These are phyloP conservation scores for Myotis yumanensis DNA, from an alignment of 2,113 vertebrate species.

Conservation along the genomic window DNA sequence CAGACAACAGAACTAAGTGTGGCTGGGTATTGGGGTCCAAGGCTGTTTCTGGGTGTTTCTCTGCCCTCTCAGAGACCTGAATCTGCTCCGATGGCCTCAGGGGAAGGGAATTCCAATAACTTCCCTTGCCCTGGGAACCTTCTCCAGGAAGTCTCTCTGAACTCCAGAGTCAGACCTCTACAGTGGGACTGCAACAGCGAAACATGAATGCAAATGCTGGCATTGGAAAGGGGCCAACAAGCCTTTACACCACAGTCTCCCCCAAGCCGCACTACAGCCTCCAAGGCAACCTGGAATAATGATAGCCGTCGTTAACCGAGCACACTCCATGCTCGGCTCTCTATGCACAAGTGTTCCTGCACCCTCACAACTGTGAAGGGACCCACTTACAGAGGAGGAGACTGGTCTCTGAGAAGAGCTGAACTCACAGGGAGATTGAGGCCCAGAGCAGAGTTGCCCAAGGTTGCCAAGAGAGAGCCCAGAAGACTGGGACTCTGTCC, in stretches of 20 bases:
- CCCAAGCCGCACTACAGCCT: neutral
- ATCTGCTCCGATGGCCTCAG: neutral
- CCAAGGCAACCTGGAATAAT: fast-evolving
- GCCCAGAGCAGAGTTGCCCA: neutral
- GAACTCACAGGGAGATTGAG: neutral
- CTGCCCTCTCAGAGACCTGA: neutral
- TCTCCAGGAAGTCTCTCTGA: neutral
- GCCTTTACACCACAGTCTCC: neutral
- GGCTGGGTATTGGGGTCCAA: neutral
- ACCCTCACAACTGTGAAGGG: fast-evolving
- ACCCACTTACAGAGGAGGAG: neutral
- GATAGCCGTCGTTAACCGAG: neutral
- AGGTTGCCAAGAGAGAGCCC: neutral
- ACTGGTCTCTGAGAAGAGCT: neutral
- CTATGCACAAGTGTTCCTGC: fast-evolving
- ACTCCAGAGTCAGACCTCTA: neutral
- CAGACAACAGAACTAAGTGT: neutral
- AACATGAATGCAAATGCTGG: neutral
- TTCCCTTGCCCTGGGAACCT: neutral
- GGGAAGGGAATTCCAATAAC: neutral
- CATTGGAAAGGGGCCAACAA: neutral
- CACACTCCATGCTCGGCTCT: neutral
- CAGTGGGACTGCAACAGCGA: neutral
- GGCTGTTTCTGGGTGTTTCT: neutral
- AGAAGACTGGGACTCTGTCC: neutral